Evolutionary conservation across 1,140 invertebrate species (phyloP).

Genomic region (Drosophila biarmipes): DNA sequence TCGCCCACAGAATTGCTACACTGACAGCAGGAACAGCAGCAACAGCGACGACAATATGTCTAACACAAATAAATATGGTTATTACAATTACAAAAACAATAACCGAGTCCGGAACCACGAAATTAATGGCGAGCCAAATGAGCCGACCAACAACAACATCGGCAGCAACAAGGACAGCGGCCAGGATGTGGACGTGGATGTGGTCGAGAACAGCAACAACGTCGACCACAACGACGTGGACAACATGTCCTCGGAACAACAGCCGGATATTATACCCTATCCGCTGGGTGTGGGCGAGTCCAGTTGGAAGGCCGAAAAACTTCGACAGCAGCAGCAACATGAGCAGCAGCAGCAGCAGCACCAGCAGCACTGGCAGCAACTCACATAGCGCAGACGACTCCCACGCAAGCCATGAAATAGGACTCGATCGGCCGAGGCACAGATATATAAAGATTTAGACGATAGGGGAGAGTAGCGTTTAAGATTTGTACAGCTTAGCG

Average conservation of each 20-base stretch:
- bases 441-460: background rate
- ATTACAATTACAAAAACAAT: constrained; percentile 51
- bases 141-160: constrained; percentile 28
- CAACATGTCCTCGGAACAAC: constrained; percentile 67
- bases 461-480: constrained; percentile 44
- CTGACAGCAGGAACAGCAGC: constrained; percentile 25
- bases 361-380: constrained; percentile 48
- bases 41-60: constrained; percentile 37
- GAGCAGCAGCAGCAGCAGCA: constrained; percentile 39
- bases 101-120: constrained; percentile 42
- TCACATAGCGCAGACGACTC: constrained; percentile 62
- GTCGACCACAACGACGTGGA: constrained; percentile 48
- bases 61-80: constrained; percentile 55
- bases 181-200: constrained; percentile 1
- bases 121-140: constrained; percentile 57
- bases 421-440: background rate
- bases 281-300: constrained; percentile 68
- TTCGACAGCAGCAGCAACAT: constrained; percentile 35
- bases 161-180: constrained; percentile 16
- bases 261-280: constrained; percentile 82
- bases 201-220: constrained; percentile 25
- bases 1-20: constrained; percentile 50
- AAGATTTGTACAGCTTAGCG: constrained; percentile 79
- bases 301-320: constrained; percentile 64
- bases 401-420: constrained; percentile 32